Evolutionary conservation across 2,888 invertebrate genomes (phyloP).

Genomic region (Mycogona germanica): DNA sequence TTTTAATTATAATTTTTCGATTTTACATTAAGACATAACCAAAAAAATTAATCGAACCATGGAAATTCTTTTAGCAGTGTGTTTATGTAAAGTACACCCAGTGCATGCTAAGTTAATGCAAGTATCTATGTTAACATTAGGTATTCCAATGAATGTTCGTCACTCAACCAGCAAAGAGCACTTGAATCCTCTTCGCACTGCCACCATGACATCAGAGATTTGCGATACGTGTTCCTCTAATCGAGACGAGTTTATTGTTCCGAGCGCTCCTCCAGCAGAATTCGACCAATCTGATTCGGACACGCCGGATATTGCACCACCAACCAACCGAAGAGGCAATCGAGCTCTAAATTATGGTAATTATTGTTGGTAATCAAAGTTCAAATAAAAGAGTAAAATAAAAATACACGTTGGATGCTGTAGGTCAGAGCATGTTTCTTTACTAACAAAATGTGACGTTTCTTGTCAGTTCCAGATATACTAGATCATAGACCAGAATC

Average conservation of each 20-base stretch:
- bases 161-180: slow-evolving; percentile 15
- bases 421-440: too few relatives aligned
- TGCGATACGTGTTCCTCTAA: not conserved
- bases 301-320: slow-evolving; percentile 16
- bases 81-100: too few relatives aligned
- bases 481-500: slow-evolving; percentile 15
- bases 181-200: slow-evolving; percentile 12
- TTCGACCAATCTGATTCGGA: slow-evolving; percentile 12
- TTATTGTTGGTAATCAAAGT: too few relatives aligned
- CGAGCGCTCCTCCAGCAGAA: slow-evolving; percentile 18
- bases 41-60: too few relatives aligned
- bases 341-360: slow-evolving; percentile 16
- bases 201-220: slow-evolving; percentile 5
- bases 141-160: slow-evolving; percentile 12
- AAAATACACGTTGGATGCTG: too few relatives aligned
- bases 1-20: too few relatives aligned
- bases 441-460: too few relatives aligned
- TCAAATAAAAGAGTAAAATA: too few relatives aligned
- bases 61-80: too few relatives aligned
- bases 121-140: not conserved
- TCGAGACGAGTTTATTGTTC: slow-evolving; percentile 5
- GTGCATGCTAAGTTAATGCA: too few relatives aligned
- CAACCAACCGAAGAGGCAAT: not conserved
- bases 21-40: too few relatives aligned
- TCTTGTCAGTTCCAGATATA: slow-evolving; percentile 17